Evolutionary conservation across 2,888 invertebrate species (phyloP), one percentile per base, ranked within the genome.

Genomic region (Drepana falcataria): DNA sequence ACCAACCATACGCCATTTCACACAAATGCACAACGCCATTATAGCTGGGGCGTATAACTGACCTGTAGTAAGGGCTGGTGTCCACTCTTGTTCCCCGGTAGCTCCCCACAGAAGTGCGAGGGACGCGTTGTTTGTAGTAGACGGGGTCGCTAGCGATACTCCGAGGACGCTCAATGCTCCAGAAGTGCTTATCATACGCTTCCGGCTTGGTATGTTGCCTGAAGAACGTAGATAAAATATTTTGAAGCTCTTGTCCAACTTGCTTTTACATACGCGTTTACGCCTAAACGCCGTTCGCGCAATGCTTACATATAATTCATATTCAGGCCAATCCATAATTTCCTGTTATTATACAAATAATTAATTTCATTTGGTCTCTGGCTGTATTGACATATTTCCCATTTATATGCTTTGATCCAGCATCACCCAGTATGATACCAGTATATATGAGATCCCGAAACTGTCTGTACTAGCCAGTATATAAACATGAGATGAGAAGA

Each of bases 31-130:
- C 49, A 49, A 4, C 5, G 49, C 49, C 37, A 49, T 37, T 37
- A 21, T 5, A n/a, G n/a, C 21, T 33, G 2, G n/a, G 6, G 3
- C 21, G 5, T 35, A 7, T 49, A 4, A 67, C 77, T 58, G 57
- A 97, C 98, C 98, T 89, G 98, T 98, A 2, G 98, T 98, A 57
- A 98, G 92, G 37, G 97, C 97, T 0, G 98, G 98, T 2, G 98
- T 98, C 98, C 98, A 98, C 81, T 98, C 98, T 81, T 98, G 98
- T 81, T 98, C 98, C 47, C 98, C 98, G 0, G 98, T 98, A 2
- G 97, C 97, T 35, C 98, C 98, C 98, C 98, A 98, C 51, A 97
- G 90, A 41, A 96, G 86, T 0, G 96, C 95, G 52, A 95, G 91
- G 0, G 91, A 85, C 0, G 90, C 88, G 63, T 91, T 90, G 70